Percentiles rank a stretch among this genome's conserved stretches.
Evolutionary conservation across 2,113 vertebrate species (phyloP).

Genomic region (Catagonus wagneri): DNA sequence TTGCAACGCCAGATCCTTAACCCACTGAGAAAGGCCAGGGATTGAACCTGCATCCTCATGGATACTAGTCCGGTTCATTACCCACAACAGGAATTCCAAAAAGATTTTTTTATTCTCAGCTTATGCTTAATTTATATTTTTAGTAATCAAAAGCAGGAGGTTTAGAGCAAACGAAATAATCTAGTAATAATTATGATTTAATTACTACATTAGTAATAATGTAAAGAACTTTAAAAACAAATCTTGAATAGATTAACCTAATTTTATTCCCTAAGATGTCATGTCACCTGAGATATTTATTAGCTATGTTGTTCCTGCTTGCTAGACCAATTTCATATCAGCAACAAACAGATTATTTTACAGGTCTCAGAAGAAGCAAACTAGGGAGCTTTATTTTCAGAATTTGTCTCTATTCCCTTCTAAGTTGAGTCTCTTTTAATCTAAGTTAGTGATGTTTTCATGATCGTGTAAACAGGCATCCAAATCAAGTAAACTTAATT

Average conservation of each 20-base stretch:
- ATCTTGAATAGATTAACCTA: neutral
- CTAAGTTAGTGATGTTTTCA: constrained; percentile 27
- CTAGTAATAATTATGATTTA: constrained; percentile 27
- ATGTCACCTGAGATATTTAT: neutral
- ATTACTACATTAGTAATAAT: constrained; percentile 1
- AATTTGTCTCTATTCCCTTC: constrained; percentile 10
- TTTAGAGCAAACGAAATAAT: constrained; percentile 51
- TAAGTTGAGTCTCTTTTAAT: constrained; percentile 9
- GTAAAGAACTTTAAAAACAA: constrained; percentile 2
- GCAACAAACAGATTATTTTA: constrained; percentile 39
- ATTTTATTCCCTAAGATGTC: constrained; percentile 19
- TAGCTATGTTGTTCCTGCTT: neutral
- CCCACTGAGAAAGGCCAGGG: too few relatives aligned
- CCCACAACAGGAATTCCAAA: neutral
- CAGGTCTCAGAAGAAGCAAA: neutral
- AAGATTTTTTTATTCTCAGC: constrained; percentile 54
- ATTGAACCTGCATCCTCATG: too few relatives aligned
- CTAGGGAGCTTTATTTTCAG: neutral
- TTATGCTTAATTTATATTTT: constrained; percentile 44
- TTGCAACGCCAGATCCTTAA: too few relatives aligned
- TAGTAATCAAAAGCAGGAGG: constrained; percentile 42
- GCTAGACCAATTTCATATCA: neutral
- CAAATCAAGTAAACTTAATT: constrained; percentile 32
- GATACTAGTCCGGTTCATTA: too few relatives aligned
- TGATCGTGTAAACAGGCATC: neutral